A percentile compares a stretch with the other conserved stretches of the same genome.
These are phyloP conservation scores for Ptychodera flava DNA, from an alignment of 35 echinoderm and acorn worm species.

Conservation along the genomic window DNA sequence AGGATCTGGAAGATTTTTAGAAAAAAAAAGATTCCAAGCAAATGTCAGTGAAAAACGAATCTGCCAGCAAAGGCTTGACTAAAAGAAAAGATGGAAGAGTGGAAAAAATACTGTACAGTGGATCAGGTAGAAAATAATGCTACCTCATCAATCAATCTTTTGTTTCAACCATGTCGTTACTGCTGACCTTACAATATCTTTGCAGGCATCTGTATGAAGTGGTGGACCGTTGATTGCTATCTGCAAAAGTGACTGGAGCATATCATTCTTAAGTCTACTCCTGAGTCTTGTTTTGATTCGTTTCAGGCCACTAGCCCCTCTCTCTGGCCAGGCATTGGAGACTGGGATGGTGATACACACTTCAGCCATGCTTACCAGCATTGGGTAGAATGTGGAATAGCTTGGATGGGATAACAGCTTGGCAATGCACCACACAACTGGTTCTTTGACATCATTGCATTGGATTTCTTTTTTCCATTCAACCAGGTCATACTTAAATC, in stretches of 20 bases:
- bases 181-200: conserved; percentile 4
- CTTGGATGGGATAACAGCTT: too few relatives aligned
- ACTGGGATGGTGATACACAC: not conserved
- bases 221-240: conserved; percentile 25
- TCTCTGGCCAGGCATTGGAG: conserved; percentile 27
- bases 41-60: too few relatives aligned
- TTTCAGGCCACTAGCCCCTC: conserved; percentile 13
- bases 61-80: too few relatives aligned
- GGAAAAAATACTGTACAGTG: too few relatives aligned
- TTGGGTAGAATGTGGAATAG: conserved; percentile 8
- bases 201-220: not conserved
- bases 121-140: too few relatives aligned
- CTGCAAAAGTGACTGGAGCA: conserved; percentile 6
- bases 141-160: too few relatives aligned
- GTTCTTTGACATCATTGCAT: too few relatives aligned
- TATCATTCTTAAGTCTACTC: conserved; percentile 12
- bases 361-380: not conserved
- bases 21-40: too few relatives aligned
- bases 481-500: conserved; percentile 29
- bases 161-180: conserved; percentile 7
- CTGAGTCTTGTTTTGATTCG: conserved; percentile 18
- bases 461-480: not conserved
- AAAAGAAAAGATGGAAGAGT: too few relatives aligned
- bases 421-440: too few relatives aligned
- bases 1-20: too few relatives aligned